These are phyloP conservation scores for Schizothorax lantsangensis DNA, from an alignment of 2,797 vertebrate genomes.

Conservation along the genomic window DNA sequence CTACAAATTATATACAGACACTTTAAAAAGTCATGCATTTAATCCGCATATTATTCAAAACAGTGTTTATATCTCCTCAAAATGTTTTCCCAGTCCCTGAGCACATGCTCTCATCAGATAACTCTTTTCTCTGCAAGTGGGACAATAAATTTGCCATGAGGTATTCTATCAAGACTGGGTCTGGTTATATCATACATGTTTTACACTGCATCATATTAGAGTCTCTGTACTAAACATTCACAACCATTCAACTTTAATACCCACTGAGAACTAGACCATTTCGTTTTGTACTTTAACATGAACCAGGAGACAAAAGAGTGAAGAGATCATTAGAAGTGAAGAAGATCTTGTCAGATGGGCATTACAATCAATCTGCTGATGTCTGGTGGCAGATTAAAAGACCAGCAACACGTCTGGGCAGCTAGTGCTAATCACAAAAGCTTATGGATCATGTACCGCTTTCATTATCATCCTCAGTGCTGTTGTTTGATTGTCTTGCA, in stretches of 20 bases:
- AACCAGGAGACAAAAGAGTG: not conserved
- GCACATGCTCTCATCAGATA: not conserved
- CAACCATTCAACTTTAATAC: slow-evolving; percentile 11
- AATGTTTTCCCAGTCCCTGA: not conserved
- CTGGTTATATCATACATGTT: slow-evolving; percentile 7
- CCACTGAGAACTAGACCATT: not conserved
- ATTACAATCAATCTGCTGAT: not conserved
- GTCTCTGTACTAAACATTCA: not conserved
- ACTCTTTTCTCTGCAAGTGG: not conserved
- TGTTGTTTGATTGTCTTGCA: slow-evolving; percentile 1
- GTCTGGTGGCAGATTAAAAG: slow-evolving; percentile 18
- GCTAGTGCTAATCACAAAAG: slow-evolving; percentile 36
- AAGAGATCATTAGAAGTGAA: not conserved
- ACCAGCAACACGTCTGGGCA: slow-evolving; percentile 18
- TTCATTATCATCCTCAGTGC: slow-evolving; percentile 15
- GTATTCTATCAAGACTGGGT: not conserved
- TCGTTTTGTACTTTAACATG: not conserved
- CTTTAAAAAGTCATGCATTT: not conserved
- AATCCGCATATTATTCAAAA: not conserved
- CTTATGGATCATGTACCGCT: slow-evolving; percentile 21
- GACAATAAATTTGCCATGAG: not conserved
- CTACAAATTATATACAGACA: no score
- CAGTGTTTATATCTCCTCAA: not conserved
- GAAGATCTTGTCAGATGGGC: not conserved
- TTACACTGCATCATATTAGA: slow-evolving; percentile 1